phyloP scores from a whole-genome alignment of 2,888 invertebrate species.

The Agrochola lychnidis region DNA sequence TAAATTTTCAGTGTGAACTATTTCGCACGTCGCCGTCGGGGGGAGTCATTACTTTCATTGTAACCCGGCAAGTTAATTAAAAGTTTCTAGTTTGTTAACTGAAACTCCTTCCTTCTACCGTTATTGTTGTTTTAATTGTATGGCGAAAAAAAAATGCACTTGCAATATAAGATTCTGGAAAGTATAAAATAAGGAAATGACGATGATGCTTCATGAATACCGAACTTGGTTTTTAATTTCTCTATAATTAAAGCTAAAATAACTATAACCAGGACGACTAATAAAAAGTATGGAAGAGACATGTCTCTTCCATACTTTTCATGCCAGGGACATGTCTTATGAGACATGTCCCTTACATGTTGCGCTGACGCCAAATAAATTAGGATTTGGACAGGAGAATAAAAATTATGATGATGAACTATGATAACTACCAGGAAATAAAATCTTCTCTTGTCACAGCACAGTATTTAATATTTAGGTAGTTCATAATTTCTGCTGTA shows the following conservation, averaged over 20 bases:
- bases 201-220: no score
- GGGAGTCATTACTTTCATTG: constrained; percentile 67
- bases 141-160: constrained; percentile 13
- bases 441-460: neutral
- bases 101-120: constrained; percentile 58
- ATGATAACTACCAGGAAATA: neutral
- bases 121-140: constrained; percentile 57
- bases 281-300: no score
- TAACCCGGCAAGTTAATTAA: constrained; percentile 71
- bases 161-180: neutral
- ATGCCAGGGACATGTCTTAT: no score
- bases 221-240: neutral
- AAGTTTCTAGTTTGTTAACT: constrained; percentile 68
- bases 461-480: neutral
- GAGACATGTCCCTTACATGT: no score
- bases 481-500: neutral
- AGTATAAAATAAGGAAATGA: neutral
- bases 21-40: constrained; percentile 34
- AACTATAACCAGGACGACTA: neutral
- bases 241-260: neutral
- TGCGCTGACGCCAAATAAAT: no score
- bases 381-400: no score
- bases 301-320: no score
- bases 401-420: neutral
- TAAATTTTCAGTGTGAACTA: constrained; percentile 59